Evolutionary conservation across 1,140 invertebrate species (phyloP).

Genomic region (Acarapis woodi): DNA sequence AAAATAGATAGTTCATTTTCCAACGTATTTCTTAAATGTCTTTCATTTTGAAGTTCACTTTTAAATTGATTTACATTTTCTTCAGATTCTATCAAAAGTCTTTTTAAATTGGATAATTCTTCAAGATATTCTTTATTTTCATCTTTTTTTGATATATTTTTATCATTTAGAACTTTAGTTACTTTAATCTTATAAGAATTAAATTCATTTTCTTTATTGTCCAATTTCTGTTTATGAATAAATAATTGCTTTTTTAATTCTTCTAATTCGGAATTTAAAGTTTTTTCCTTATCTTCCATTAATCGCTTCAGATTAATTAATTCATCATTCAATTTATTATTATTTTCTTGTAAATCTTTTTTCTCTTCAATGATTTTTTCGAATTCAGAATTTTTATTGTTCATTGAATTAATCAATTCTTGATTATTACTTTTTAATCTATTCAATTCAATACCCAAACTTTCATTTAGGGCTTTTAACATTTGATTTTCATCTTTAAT

Average conservation of each 20-base stretch:
- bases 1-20: background rate
- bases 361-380: constrained; percentile 1
- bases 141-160: background rate
- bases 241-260: background rate
- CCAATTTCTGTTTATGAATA: background rate
- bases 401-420: background rate
- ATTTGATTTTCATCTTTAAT: background rate
- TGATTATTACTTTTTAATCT: background rate
- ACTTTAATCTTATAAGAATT: background rate
- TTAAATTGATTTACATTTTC: background rate
- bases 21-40: background rate
- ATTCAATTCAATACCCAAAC: background rate
- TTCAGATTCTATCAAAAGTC: background rate
- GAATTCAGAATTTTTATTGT: constrained; percentile 6
- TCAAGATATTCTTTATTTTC: no score
- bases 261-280: background rate
- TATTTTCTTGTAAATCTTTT: constrained; percentile 1
- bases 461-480: background rate
- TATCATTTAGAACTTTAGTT: background rate
- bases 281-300: no score
- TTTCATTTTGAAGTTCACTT: background rate
- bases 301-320: no score
- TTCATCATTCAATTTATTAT: background rate
- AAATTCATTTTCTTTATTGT: constrained; percentile 2
- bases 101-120: no score